Evolutionary conservation across 2,888 invertebrate genomes (phyloP), one percentile per base, ranked within the genome.

Genomic region (Oegoconia quadripuncta): DNA sequence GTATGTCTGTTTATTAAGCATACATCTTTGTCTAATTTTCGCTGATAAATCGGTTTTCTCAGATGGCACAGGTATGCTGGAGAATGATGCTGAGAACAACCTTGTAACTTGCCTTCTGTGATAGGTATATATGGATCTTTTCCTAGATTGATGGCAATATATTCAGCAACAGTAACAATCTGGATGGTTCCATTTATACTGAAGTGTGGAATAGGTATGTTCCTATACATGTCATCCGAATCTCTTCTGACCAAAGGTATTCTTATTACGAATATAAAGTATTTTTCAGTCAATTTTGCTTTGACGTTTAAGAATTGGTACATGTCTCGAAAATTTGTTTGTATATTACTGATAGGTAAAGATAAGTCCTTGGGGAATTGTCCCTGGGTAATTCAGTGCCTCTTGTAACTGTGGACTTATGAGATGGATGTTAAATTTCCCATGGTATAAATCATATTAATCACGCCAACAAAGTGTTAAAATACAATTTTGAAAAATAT

Each of bases 191-290:
- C 30, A 1, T n/a, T 30, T n/a, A 32, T 28, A 14, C 1, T 22
- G 34, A 34, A 16, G 2, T 32, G 39, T n/a, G 44, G 44, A 16
- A 44, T 30, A 3, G 46, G 29, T 14, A 43, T 33, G 4, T 41
- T 29, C 13, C 15, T 39, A 17, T 44, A 44, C 7, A 48, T 9
- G 16, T 42, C 27, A 11, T 31, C 41, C 11, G 4, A 28, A 6
- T 48, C 48, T 37, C 40, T 26, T 11, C 35, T 39, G 17, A 40
- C 40, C 11, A 44, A 22, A 35, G 44, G 41, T 30, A 42, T 31
- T n/a, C 22, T 37, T 12, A 40, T 23, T 39, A 43, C 46, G 25
- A 46, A 41, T 11, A 46, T 34, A 7, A 46, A 34, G 17, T 38
- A 43, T 5, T 36, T 15, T 17, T 31, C 23, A n/a, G 39, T 34